Conservation (phyloP, 2,888 invertebrate species). For the Drosophila paramelanica region DNA sequence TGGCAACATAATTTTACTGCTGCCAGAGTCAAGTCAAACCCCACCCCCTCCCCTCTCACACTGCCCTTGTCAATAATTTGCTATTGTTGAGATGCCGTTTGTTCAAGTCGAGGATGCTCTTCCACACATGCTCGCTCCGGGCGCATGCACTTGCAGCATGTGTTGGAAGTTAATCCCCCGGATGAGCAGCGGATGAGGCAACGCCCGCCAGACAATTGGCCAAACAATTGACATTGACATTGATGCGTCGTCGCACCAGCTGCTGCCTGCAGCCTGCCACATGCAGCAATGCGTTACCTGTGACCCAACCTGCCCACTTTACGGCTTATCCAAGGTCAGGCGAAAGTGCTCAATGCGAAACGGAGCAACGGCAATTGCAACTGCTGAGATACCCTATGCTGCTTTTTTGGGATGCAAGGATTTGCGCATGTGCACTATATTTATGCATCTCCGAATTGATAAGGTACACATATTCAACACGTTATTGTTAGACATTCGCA, state of each 20-base stretch:
- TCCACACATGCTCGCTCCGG: constrained; percentile 48
- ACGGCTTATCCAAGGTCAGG: constrained; percentile 68
- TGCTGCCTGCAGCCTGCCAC: not conserved
- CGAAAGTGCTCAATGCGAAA: constrained; percentile 46
- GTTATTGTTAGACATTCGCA: too few species aligned
- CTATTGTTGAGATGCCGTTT: constrained; percentile 16
- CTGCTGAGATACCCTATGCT: not conserved
- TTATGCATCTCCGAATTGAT: too few species aligned
- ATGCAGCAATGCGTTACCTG: not conserved
- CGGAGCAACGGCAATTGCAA: constrained; percentile 3
- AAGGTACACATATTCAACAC: too few species aligned
- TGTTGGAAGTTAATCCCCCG: constrained; percentile 75
- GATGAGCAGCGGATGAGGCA: constrained; percentile 66
- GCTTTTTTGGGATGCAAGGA: too few species aligned
- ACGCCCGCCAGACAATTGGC: constrained; percentile 65
- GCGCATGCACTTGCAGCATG: constrained; percentile 61
- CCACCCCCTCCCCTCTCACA: not conserved
- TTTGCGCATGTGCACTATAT: too few species aligned
- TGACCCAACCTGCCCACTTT: constrained; percentile 24
- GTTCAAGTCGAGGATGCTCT: constrained; percentile 37
- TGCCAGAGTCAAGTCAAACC: constrained; percentile 12
- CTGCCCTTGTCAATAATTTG: not conserved
- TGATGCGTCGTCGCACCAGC: constrained; percentile 38
- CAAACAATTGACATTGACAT: constrained; percentile 67
- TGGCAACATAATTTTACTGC: constrained; percentile 70